Evolutionary conservation across 2,113 vertebrate genomes (phyloP).

Genomic region (Prochilodus magdalenae): DNA sequence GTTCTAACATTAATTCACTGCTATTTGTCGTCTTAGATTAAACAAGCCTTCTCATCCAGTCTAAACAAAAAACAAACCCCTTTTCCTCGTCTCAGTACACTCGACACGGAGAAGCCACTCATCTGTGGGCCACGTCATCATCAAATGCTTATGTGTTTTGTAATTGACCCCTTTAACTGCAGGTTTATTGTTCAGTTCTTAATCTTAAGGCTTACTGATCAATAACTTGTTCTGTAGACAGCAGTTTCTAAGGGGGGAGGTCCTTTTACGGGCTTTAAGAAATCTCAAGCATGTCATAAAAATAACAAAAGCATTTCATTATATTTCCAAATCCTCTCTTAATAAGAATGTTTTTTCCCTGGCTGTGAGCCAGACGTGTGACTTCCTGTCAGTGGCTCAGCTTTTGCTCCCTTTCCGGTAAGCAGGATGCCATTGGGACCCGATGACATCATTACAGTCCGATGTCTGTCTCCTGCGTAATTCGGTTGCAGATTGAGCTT

Average conservation of each 20-base stretch:
- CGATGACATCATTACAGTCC: conserved; percentile 70
- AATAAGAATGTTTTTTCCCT: conserved; percentile 53
- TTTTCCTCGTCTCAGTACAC: neutral
- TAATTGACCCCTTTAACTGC: neutral
- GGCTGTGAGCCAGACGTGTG: conserved; percentile 64
- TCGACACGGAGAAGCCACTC: neutral
- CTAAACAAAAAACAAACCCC: conserved; percentile 34
- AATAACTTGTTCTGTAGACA: neutral
- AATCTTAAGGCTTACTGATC: neutral
- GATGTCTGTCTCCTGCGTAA: conserved; percentile 47
- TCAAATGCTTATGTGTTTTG: neutral
- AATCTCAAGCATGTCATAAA: conserved; percentile 57
- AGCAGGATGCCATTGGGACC: conserved; percentile 69
- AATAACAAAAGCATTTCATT: conserved; percentile 27
- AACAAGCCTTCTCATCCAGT: neutral
- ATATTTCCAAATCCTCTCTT: conserved; percentile 40
- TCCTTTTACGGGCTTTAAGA: neutral
- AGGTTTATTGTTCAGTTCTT: neutral
- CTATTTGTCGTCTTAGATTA: neutral
- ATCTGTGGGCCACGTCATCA: neutral
- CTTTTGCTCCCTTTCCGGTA: conserved; percentile 72
- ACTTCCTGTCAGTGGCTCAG: conserved; percentile 73
- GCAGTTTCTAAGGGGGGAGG: no score
- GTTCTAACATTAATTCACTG: neutral
- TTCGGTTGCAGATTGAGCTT: conserved; percentile 57